Evolutionary conservation across 2,888 invertebrate genomes (phyloP), one percentile per base, ranked within the genome.

Genomic region (Glyphotaelius pellucidus): DNA sequence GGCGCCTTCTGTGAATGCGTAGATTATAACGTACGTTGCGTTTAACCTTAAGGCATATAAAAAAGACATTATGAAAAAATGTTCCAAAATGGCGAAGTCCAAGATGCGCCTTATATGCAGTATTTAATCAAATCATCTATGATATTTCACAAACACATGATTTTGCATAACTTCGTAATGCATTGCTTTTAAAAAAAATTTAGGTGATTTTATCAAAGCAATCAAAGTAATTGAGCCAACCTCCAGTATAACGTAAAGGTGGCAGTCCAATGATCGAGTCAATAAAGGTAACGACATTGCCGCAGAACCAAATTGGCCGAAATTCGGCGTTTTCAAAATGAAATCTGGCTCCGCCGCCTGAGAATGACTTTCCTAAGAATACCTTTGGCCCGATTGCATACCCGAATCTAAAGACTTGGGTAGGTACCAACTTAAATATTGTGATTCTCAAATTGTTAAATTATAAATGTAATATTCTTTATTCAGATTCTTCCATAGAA

Each of bases 291-390:
- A 86, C 42, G 86, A 42, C 86, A 30, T 12, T 9, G 42, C 86
- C 86, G 42, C 86, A 86, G n/a, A 86, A 86, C n/a, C 47, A 86
- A 86, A 42, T 35, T 25, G 86, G 86, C 86, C 86, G 86, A 86
- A 86, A 86, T 86, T 86, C 86, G 86, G 42, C n/a, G n/a, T 86
- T 86, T 86, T 86, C 47, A 38, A 47, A 86, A 86, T 86, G 38
- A 42, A 86, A 86, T 14, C 35, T 83, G 35, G 19, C 38, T 86
- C 42, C 30, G 47, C 47, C 86, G 42, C n/a, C 86, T 86, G 86
- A n/a, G 47, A 86, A 86, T 86, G 86, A 42, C 86, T 86, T 86
- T 42, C 38, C 38, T 86, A 85, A 85, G 42, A 38, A 47, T 32
- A n/a, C 19, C 9, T 9, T 35, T 47, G 42, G 30, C 47, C n/a